Conservation (phyloP, 2,113 vertebrate genomes). For the Prinia subflava region DNA sequence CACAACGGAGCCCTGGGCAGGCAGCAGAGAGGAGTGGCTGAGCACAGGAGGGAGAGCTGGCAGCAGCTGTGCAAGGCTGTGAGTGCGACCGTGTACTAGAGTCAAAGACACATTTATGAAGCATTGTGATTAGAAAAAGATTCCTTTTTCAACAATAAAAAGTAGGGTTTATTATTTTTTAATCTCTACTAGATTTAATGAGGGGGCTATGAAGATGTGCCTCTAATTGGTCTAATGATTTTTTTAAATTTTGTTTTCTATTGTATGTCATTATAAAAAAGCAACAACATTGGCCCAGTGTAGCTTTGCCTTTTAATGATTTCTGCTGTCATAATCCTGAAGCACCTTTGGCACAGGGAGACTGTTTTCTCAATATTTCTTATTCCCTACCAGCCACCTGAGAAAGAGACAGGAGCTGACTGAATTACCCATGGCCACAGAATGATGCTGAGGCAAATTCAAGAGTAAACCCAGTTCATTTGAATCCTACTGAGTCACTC, state of each 20-base stretch:
- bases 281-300: not conserved
- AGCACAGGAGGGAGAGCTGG: not conserved
- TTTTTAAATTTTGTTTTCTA: not conserved
- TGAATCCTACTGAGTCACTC: not conserved
- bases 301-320: not conserved
- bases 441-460: not conserved
- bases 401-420: not conserved
- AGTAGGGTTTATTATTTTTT: not conserved
- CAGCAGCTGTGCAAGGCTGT: not conserved
- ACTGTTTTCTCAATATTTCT: not conserved
- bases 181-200: not conserved
- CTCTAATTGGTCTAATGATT: not conserved
- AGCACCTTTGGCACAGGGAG: not conserved
- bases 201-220: not conserved
- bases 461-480: not conserved
- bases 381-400: not conserved
- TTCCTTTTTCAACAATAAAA: not conserved
- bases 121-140: not conserved
- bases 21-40: not conserved
- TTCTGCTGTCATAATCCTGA: not conserved
- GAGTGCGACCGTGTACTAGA: rapidly evolving
- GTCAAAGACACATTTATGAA: not conserved
- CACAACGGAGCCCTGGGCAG: not conserved
- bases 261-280: not conserved
- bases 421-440: not conserved